Percentiles rank a stretch among this genome's conserved stretches.
phyloP scores from a whole-genome alignment of 2,113 vertebrate species.

The Echinops telfairi region DNA sequence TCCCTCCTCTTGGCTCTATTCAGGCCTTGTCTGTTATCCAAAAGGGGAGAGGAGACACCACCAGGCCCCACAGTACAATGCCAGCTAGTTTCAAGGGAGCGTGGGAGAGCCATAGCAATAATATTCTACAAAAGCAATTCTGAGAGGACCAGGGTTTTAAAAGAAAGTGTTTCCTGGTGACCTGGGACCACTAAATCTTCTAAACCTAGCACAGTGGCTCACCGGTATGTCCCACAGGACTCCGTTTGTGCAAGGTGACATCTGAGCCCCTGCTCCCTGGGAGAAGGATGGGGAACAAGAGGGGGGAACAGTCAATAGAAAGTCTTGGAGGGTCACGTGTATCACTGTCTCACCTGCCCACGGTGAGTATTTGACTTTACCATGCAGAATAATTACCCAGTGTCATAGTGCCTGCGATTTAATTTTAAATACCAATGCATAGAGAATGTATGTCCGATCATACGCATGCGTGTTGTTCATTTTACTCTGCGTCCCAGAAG shows the following conservation, averaged over 20 bases:
- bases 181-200: neutral
- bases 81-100: neutral
- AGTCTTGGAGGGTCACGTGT: neutral
- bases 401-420: neutral
- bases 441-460: neutral
- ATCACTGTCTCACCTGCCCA: neutral
- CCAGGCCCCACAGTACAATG: neutral
- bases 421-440: conserved; percentile 25
- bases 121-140: neutral
- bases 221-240: neutral
- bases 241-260: neutral
- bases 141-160: neutral
- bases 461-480: no score
- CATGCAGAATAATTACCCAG: neutral
- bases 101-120: neutral
- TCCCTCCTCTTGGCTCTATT: neutral
- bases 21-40: neutral
- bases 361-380: neutral
- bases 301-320: neutral
- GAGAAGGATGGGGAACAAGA: neutral
- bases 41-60: neutral
- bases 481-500: no score
- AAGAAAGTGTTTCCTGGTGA: neutral
- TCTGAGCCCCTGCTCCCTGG: neutral
- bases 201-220: neutral